Evolutionary conservation across 1,140 invertebrate genomes (phyloP), one percentile per base, ranked within the genome.

Genomic region (Pseudomyrmex cubaensis): DNA sequence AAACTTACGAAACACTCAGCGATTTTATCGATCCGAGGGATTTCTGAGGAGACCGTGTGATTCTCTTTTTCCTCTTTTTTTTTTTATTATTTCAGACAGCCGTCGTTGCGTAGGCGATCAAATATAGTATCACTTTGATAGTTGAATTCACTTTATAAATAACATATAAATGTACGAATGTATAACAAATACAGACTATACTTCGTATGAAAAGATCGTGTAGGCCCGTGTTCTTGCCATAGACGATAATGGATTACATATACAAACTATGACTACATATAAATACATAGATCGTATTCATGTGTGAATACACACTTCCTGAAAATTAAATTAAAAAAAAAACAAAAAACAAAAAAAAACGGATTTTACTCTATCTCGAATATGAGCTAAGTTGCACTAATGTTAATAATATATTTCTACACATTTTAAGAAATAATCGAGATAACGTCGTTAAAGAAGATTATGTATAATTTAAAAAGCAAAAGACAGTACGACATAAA

Each of bases 151-250:
- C 44, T 48, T 50, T 17, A 48, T 67, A 69, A 59, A 59, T 35
- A 35, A 35, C 35, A 1, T 35, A 35, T 35, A 35, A 35, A 35
- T 15, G n/a, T 80, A 72, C 73, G 50, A 22, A 44, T 62, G 48
- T 73, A 48, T 72, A 73, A 73, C n/a, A n/a, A 35, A 70, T 72
- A 57, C 44, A 46, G 46, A 80, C 69, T 56, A 46, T 63, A 85
- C 35, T 35, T 35, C 5, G 35, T 35, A 5, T 5, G 35, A 35
- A 25, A 25, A 35, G 35, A 7, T 86, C 59, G 8, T 57, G 77
- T 87, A 76, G 78, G 85, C 87, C 83, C 50, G 35, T 35, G 66
- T 75, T 83, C 88, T 91, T 90, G 91, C 85, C 90, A 90, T 85
- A 90, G 82, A 64, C 59, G 48, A 85, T 89, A 83, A 82, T 84